A percentile compares a stretch with the other conserved stretches of the same genome.
These are phyloP conservation scores for Sebastes hubbsi DNA, from an alignment of 2,797 vertebrate genomes.

Conservation along the genomic window DNA sequence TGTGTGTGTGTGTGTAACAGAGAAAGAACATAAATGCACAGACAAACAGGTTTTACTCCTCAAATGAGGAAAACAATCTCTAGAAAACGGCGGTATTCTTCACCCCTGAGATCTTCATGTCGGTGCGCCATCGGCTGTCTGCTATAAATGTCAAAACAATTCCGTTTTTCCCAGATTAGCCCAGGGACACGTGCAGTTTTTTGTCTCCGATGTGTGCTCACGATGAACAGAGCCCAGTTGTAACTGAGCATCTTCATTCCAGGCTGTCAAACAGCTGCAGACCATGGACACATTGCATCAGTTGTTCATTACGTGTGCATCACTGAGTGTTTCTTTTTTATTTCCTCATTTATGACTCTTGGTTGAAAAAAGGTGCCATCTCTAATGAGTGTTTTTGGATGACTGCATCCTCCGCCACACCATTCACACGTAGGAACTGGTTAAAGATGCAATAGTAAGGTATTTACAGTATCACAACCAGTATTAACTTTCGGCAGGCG, in stretches of 20 bases:
- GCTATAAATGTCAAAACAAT: slow-evolving; percentile 50
- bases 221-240: slow-evolving; percentile 37
- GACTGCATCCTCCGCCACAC: neutral
- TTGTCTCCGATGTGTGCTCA: slow-evolving; percentile 26
- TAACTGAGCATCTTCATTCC: slow-evolving; percentile 40
- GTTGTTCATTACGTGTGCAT: neutral
- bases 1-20: neutral
- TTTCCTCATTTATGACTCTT: neutral
- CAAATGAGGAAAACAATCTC: neutral
- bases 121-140: slow-evolving; percentile 16
- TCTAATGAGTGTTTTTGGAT: neutral
- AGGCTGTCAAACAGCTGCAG: slow-evolving; percentile 39
- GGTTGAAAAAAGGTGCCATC: slow-evolving; percentile 22
- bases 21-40: neutral
- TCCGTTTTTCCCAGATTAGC: slow-evolving; percentile 7
- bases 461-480: no score
- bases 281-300: slow-evolving; percentile 2
- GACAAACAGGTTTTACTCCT: neutral
- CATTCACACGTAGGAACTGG: neutral
- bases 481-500: neutral
- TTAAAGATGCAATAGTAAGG: neutral
- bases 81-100: neutral
- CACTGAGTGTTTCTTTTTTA: neutral
- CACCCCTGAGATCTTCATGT: slow-evolving; percentile 4
- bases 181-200: slow-evolving; percentile 2